Conservation (phyloP, 2,797 vertebrate species). For the Phrynocephalus guinanensis region DNA sequence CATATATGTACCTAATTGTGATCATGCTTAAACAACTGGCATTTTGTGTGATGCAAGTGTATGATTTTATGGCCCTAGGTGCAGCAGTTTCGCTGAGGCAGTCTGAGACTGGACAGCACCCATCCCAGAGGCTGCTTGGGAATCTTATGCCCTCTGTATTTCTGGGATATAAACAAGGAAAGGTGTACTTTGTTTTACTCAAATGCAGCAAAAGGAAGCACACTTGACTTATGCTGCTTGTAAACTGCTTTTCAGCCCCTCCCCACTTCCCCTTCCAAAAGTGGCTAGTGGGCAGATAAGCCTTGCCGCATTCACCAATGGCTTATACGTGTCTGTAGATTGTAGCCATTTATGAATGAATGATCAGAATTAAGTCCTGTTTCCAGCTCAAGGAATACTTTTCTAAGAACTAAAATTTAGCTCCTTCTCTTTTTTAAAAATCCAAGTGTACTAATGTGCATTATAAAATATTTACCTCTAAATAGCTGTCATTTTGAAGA, state of each 20-base stretch:
- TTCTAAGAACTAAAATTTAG: not conserved
- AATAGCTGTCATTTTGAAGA: constrained; percentile 37
- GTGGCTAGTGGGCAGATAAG: too few species aligned
- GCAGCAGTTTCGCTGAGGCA: not conserved
- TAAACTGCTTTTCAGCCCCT: not conserved
- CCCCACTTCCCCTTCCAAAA: not conserved
- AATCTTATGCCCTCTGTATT: too few species aligned
- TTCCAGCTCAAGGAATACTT: not conserved
- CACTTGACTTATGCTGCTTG: not conserved
- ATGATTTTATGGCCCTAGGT: not conserved
- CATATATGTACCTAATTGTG: not conserved
- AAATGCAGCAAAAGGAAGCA: not conserved
- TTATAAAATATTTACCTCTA: constrained; percentile 19
- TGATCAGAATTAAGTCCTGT: not conserved
- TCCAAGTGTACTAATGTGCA: not conserved
- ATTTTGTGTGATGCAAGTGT: not conserved
- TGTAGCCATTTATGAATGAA: not conserved
- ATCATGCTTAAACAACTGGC: not conserved
- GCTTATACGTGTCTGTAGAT: not conserved
- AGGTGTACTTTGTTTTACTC: not conserved
- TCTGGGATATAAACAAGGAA: not conserved
- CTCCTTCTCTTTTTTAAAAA: not conserved
- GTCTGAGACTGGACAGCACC: not conserved
- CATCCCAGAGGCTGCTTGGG: not conserved
- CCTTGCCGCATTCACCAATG: constrained; percentile 2